Base-by-base conservation (phyloP, 2,888 invertebrate genomes). In the Meteorus colon region DNA sequence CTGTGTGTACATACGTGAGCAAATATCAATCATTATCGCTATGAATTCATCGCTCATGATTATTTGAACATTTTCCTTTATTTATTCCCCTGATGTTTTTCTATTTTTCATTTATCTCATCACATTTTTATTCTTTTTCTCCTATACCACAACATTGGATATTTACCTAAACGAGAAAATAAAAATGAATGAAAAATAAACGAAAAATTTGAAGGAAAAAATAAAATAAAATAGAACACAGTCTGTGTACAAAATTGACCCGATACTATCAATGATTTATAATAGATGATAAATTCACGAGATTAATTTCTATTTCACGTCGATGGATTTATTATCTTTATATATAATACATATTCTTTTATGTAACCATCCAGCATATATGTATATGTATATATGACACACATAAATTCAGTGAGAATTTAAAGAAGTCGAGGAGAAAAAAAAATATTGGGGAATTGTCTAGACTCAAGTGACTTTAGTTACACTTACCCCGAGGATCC, bases 401-500 rank as follows among this genome's bases (percentile, higher is more conserved):
- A 41, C 41, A 41, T 41, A 62, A 62, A 31, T 62, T 5, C 8
- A 31, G 2, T 16, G 1, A 8, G 55, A 55, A 24, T 55, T 55
- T 55, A 5, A 55, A 51, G n/a, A 19, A 10, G 55, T 19, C 6
- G 4, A 19, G 8, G 19, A 6, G 34, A 34, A 55, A 55, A 55
- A 45, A n/a, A 19, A 29, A 51, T 62, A 71, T 71, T 62, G 45
- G 8, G 3, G 29, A 41, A 71, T 62, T 62, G 34, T 60, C 37
- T 41, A 5, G 8, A 19, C 12, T 29, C 68, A 45, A n/a, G 16
- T 48, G 31, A 51, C 29, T 4, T 51, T 19, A 51, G 37, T 51
- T 45, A 16, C 45, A 67, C 71, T 72, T 34, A 72, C 71, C 71
- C 48, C 63, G n/a, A 63, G n/a, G 6, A 72, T 72, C 16, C 55